These are phyloP conservation scores for Cyrtorhinus lividipennis DNA, from an alignment of 1,140 invertebrate genomes.

Conservation along the genomic window DNA sequence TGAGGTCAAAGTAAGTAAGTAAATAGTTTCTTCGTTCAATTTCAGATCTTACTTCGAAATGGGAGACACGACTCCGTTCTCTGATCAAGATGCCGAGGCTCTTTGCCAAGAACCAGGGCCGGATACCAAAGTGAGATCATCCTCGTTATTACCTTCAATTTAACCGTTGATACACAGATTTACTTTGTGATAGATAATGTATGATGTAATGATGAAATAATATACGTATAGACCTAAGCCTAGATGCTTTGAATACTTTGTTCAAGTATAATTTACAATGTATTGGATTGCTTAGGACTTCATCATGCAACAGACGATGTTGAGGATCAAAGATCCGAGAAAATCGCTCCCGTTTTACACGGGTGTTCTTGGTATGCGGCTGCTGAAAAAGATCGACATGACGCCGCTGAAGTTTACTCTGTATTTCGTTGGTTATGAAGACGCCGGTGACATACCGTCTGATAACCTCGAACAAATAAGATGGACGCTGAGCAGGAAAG, in stretches of 20 bases:
- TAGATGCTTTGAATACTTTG: background rate
- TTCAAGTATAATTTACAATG: background rate
- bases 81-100: background rate
- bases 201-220: background rate
- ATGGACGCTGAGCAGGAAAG: constrained; percentile 71
- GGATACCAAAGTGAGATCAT: background rate
- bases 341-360: constrained; percentile 82
- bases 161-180: background rate
- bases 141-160: background rate
- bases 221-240: background rate
- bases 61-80: background rate
- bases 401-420: constrained; percentile 77
- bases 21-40: no score
- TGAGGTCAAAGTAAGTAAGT: no score
- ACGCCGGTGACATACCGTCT: constrained; percentile 50
- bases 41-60: background rate
- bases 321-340: constrained; percentile 80
- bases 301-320: constrained; percentile 93
- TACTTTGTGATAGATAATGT: background rate
- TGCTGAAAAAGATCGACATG: constrained; percentile 79
- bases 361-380: constrained; percentile 74
- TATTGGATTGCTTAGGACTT: constrained; percentile 46
- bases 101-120: background rate
- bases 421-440: constrained; percentile 88
- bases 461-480: constrained; percentile 48